A percentile compares a stretch with the other conserved stretches of the same genome.
Conservation (phyloP, 2,797 vertebrate species). For the Phalloptychus januarius region DNA sequence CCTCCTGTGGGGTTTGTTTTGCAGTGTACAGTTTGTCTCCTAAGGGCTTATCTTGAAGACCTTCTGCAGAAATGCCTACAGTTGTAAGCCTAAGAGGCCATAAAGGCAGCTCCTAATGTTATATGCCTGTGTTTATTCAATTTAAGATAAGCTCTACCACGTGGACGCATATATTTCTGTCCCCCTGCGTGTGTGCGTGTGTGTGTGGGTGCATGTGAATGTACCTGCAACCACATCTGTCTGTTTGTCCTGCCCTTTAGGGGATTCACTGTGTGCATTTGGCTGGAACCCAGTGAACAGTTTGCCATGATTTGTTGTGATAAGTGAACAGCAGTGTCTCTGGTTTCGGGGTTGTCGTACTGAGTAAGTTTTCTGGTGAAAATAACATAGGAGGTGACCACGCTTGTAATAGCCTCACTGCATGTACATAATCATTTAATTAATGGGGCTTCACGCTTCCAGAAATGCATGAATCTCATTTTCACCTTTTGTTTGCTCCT, state of each 20-base stretch:
- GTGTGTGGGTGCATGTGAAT: background rate
- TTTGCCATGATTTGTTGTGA: constrained; percentile 48
- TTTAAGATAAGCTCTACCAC: constrained; percentile 56
- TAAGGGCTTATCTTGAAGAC: constrained; percentile 65
- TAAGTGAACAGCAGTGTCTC: constrained; percentile 53
- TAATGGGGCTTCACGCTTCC: constrained; percentile 2
- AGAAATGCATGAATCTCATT: constrained; percentile 25
- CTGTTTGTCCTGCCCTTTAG: constrained; percentile 21
- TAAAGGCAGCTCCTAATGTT: constrained; percentile 48
- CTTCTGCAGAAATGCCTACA: constrained; percentile 54
- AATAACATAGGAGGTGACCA: constrained; percentile 18
- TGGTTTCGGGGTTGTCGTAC: constrained; percentile 52
- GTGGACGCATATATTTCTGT: constrained; percentile 29
- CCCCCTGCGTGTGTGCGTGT: background rate
- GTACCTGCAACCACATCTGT: constrained; percentile 15
- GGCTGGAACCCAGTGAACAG: constrained; percentile 18
- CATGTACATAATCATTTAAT: constrained; percentile 11
- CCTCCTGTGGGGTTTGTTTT: constrained; percentile 43
- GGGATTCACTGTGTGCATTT: constrained; percentile 21
- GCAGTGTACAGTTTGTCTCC: constrained; percentile 50
- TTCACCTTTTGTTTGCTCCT: constrained; percentile 22
- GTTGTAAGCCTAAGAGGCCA: constrained; percentile 42
- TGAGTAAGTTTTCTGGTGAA: constrained; percentile 10
- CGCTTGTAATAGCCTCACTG: constrained; percentile 18
- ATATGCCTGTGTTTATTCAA: constrained; percentile 39